Conservation (phyloP, 1,140 invertebrate genomes). For the Pseudomyrmex cubaensis region DNA sequence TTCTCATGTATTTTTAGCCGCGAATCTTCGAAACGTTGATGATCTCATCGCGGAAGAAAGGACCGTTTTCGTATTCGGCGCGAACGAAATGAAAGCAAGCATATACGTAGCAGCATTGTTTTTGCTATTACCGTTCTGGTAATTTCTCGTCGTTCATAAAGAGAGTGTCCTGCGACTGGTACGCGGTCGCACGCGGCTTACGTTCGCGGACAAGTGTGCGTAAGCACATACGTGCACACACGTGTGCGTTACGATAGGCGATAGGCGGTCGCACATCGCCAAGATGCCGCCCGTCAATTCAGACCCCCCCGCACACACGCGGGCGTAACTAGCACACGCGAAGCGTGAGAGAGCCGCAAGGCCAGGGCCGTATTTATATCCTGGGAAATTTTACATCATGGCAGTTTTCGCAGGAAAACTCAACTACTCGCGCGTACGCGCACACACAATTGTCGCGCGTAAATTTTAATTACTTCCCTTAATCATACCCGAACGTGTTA, state of each 20-base stretch:
- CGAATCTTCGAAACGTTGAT: background rate
- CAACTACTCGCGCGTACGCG: no score
- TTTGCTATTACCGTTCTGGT: background rate
- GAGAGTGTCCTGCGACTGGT: slow-evolving; percentile 43
- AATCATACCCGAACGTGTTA: background rate
- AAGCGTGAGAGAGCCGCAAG: slow-evolving; percentile 40
- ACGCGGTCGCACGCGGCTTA: slow-evolving; percentile 47
- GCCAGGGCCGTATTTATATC: slow-evolving; percentile 18
- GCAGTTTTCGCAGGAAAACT: slow-evolving; percentile 8
- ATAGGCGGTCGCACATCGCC: slow-evolving; percentile 12
- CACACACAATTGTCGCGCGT: slow-evolving; percentile 10
- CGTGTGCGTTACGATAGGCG: background rate
- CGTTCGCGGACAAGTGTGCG: background rate
- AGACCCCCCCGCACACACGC: background rate
- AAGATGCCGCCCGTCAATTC: slow-evolving; percentile 27
- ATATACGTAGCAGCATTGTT: background rate
- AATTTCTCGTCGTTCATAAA: background rate
- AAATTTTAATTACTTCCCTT: slow-evolving; percentile 21
- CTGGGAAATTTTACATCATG: background rate
- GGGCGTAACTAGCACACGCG: slow-evolving; percentile 37
- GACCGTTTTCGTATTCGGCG: background rate
- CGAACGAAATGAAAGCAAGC: slow-evolving; percentile 1
- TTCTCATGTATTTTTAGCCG: background rate
- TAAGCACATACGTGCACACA: background rate
- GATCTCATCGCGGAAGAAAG: slow-evolving; percentile 4